phyloP scores from a whole-genome alignment of 1,140 invertebrate genomes.

The Heliconius hermathena region DNA sequence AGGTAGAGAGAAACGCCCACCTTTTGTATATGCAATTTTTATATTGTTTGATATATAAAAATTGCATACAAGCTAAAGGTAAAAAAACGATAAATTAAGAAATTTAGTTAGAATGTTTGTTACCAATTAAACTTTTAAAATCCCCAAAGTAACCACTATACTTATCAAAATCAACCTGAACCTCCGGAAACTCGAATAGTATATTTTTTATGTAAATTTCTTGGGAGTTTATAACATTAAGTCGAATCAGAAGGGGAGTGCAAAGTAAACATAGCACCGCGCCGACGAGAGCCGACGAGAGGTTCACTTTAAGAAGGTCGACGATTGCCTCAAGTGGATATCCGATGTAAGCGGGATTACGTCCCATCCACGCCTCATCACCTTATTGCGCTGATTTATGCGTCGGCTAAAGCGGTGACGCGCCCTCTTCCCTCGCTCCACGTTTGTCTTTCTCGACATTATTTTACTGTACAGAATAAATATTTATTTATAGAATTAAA shows the following conservation, averaged over 20 bases:
- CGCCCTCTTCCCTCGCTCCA: neutral
- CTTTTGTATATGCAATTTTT: no score
- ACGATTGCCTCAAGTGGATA: constrained; percentile 2
- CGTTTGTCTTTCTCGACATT: neutral
- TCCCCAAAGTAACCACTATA: neutral
- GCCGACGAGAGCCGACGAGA: neutral
- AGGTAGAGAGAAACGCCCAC: no score
- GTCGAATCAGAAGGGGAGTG: neutral
- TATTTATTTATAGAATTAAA: no score
- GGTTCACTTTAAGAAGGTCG: neutral
- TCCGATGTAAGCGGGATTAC: constrained; percentile 10
- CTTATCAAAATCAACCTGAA: neutral
- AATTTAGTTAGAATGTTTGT: no score
- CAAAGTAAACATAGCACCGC: neutral
- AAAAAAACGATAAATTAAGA: no score
- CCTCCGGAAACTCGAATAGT: neutral
- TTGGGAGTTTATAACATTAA: neutral
- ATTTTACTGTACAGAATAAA: neutral
- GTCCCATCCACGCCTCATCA: constrained; percentile 10
- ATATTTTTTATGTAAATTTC: constrained; percentile 6
- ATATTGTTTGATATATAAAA: no score
- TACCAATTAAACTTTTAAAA: neutral
- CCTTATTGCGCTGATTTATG: constrained; percentile 10
- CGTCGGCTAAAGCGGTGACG: neutral
- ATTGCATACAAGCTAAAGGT: no score